Percentiles rank a stretch among this genome's conserved stretches.
Evolutionary conservation across 2,888 invertebrate genomes (phyloP).

Genomic region (Psococerastis gibbosa): DNA sequence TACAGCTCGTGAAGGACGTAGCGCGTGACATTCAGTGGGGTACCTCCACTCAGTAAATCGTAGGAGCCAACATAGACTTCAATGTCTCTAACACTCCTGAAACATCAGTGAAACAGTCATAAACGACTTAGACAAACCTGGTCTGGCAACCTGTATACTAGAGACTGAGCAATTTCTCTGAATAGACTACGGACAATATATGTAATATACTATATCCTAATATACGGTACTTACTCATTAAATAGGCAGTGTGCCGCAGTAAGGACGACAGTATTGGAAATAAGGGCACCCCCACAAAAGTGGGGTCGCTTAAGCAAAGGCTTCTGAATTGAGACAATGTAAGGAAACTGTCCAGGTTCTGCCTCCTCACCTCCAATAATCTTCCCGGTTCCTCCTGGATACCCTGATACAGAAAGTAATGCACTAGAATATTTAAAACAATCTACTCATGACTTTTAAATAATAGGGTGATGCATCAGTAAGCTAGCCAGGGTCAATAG

Average conservation of each 20-base stretch:
- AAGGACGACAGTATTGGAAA: neutral
- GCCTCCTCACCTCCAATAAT: constrained; percentile 2
- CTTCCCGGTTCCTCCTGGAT: no score
- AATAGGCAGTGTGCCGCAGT: constrained; percentile 1
- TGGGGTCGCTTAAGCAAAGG: neutral
- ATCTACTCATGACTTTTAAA: no score
- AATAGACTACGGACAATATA: no score
- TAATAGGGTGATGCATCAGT: no score
- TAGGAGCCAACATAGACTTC: constrained; percentile 1
- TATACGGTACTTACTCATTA: constrained; percentile 2
- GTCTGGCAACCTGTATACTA: no score
- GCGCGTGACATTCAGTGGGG: constrained; percentile 1
- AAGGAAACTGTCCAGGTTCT: neutral
- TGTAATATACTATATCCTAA: no score
- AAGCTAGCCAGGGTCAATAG: no score
- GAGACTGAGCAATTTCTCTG: no score
- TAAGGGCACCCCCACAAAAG: neutral
- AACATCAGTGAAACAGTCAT: neutral
- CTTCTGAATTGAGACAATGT: neutral
- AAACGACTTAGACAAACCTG: no score
- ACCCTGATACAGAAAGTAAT: no score
- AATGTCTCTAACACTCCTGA: neutral
- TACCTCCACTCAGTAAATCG: constrained; percentile 10
- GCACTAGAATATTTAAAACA: no score
- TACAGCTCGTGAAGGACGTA: constrained; percentile 12